Conservation (phyloP, 2,113 vertebrate species). For the Hyperopisus bebe region DNA sequence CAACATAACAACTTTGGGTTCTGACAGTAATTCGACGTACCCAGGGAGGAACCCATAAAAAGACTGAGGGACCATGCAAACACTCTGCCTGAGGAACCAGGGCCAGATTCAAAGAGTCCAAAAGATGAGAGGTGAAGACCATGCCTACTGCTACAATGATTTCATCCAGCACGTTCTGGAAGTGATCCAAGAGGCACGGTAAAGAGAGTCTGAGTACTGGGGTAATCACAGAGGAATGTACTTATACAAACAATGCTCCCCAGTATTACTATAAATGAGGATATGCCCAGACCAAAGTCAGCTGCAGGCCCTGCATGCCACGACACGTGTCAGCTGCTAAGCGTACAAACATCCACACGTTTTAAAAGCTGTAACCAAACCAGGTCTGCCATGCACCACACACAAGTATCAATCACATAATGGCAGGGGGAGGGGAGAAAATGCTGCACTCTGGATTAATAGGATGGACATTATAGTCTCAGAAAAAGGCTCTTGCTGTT, state of each 20-base stretch:
- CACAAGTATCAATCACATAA: background rate
- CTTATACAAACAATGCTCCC: constrained; percentile 50
- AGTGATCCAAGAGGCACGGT: constrained; percentile 37
- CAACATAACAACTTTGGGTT: background rate
- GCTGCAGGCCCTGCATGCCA: constrained; percentile 39
- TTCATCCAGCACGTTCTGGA: background rate
- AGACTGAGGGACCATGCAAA: background rate
- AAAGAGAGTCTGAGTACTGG: constrained; percentile 47
- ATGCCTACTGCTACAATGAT: background rate
- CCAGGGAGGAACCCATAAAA: background rate
- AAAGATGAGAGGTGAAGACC: background rate
- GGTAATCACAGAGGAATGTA: constrained; percentile 56
- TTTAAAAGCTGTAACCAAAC: background rate
- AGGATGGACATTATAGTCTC: background rate
- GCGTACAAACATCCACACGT: background rate
- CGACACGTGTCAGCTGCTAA: constrained; percentile 34
- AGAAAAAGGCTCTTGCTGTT: background rate
- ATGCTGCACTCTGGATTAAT: background rate
- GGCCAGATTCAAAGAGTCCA: background rate
- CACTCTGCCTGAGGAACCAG: background rate
- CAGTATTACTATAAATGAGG: constrained; percentile 53
- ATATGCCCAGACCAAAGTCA: constrained; percentile 35
- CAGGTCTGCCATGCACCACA: background rate
- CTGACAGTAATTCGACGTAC: background rate
- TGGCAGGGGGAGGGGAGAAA: background rate